phyloP scores from a whole-genome alignment of 2,888 invertebrate species.

The Spodoptera exigua region DNA sequence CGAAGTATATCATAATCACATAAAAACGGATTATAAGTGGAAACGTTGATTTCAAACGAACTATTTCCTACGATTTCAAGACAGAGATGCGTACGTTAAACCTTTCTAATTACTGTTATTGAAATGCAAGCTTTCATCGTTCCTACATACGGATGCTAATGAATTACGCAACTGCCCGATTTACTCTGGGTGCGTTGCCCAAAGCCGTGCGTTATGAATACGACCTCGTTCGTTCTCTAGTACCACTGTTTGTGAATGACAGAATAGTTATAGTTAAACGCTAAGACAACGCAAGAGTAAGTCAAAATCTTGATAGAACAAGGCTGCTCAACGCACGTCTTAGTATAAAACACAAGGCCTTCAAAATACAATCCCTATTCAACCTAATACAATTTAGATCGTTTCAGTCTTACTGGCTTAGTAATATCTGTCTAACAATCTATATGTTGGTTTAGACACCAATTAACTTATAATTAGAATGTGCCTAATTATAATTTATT shows the following conservation, averaged over 20 bases:
- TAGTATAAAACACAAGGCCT: constrained; percentile 61
- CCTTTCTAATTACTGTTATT: constrained; percentile 32
- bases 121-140: constrained; percentile 45
- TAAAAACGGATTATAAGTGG: constrained; percentile 3
- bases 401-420: constrained; percentile 15
- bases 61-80: constrained; percentile 12
- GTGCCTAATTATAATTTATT: constrained; percentile 20
- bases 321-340: constrained; percentile 72
- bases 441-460: no score
- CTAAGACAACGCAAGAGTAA: constrained; percentile 62
- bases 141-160: constrained; percentile 59
- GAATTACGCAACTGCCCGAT: constrained; percentile 65
- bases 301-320: constrained; percentile 74
- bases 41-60: constrained; percentile 1
- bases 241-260: constrained; percentile 61
- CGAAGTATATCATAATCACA: not conserved
- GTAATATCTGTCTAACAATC: not conserved
- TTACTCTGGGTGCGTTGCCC: constrained; percentile 64
- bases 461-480: constrained; percentile 5
- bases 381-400: constrained; percentile 8
- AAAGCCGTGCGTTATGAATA: constrained; percentile 66
- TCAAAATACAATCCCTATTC: constrained; percentile 26
- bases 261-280: constrained; percentile 83
- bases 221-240: constrained; percentile 69
- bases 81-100: constrained; percentile 17